phyloP scores from a whole-genome alignment of 2,113 vertebrate species.

The Ciconia maguari region DNA sequence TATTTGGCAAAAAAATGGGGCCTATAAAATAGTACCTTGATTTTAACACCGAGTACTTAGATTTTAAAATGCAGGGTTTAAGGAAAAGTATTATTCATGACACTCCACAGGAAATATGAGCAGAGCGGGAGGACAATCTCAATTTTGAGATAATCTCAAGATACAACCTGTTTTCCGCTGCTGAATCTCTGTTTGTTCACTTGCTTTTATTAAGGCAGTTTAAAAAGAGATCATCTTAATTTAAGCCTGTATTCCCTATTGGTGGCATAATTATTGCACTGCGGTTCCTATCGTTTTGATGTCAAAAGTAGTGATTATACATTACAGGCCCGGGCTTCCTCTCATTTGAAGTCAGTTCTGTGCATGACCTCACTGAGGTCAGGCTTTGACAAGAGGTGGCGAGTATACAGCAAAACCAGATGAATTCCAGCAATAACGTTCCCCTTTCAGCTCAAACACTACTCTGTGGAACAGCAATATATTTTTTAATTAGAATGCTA shows the following conservation, averaged over 20 bases:
- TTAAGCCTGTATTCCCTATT: not conserved
- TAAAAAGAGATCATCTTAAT: not conserved
- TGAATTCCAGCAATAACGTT: not conserved
- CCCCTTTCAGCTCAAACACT: not conserved
- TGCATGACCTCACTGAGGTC: not conserved
- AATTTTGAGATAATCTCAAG: not conserved
- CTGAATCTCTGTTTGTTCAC: not conserved
- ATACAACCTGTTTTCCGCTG: not conserved
- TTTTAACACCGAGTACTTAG: not conserved
- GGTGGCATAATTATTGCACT: not conserved
- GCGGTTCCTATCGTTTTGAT: not conserved
- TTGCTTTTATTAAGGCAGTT: not conserved
- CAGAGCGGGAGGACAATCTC: not conserved
- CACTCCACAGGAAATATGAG: not conserved
- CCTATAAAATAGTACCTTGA: not conserved
- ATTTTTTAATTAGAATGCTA: conserved; percentile 11
- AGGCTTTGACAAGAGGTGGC: not conserved
- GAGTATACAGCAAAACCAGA: not conserved
- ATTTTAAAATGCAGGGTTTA: not conserved
- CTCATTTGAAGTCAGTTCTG: not conserved
- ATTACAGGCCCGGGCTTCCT: not conserved
- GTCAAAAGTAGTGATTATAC: conserved; percentile 9
- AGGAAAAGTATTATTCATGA: not conserved
- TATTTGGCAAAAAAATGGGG: not conserved
- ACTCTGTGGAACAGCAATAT: not conserved